A percentile compares a stretch with the other conserved stretches of the same genome.
phyloP scores from a whole-genome alignment of 2,797 vertebrate species.

The Coreius guichenoti region DNA sequence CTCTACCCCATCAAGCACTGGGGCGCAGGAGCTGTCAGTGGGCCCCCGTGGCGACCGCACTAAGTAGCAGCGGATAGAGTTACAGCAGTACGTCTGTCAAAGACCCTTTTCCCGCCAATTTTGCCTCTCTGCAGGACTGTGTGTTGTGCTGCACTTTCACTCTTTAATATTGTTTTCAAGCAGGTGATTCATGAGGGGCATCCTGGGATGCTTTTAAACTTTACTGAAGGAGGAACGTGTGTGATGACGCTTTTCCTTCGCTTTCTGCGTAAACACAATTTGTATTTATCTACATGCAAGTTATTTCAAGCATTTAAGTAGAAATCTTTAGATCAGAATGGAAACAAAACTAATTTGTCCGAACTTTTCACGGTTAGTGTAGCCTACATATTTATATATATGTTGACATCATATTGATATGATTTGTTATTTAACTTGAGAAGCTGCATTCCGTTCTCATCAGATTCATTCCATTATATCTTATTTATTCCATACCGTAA shows the following conservation, averaged over 20 bases:
- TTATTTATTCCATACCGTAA: background rate
- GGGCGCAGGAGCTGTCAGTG: conserved; percentile 67
- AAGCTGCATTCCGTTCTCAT: background rate
- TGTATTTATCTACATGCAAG: background rate
- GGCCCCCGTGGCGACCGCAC: conserved; percentile 62
- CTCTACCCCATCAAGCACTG: conserved; percentile 61
- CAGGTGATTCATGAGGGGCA: background rate
- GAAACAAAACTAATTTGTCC: background rate
- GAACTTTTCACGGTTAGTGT: background rate
- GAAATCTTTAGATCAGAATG: background rate
- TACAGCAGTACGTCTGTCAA: conserved; percentile 78
- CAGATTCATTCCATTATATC: background rate
- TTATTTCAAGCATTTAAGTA: background rate
- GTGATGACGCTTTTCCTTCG: background rate
- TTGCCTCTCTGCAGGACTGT: background rate
- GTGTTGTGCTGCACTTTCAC: background rate
- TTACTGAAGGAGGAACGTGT: background rate
- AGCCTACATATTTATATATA: too few species aligned
- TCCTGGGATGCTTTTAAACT: background rate
- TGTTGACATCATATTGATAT: background rate
- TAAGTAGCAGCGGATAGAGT: conserved; percentile 74
- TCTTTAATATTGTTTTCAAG: background rate
- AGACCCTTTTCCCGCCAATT: conserved; percentile 37
- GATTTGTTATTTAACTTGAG: conserved; percentile 3
- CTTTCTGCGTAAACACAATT: background rate